Evolutionary conservation across 2,797 vertebrate species (phyloP).

Genomic region (Gymnodraco acuticeps): DNA sequence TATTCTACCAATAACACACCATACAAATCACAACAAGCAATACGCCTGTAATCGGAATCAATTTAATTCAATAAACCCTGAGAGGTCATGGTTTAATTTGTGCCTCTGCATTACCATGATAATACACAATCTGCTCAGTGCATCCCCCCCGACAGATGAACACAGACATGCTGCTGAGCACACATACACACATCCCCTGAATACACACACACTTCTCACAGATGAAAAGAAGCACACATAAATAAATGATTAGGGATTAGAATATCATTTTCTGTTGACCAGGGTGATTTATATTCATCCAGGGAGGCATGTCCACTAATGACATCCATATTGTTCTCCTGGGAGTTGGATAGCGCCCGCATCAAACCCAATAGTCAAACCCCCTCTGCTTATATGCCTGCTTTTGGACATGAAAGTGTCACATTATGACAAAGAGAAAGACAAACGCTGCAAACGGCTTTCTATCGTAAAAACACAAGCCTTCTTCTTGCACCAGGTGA

Average conservation of each 20-base stretch:
- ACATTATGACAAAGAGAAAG: constrained; percentile 30
- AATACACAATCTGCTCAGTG: constrained; percentile 59
- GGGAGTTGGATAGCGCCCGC: constrained; percentile 36
- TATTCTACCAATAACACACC: background rate
- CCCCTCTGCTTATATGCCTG: background rate
- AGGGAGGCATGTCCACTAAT: constrained; percentile 59
- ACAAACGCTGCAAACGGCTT: background rate
- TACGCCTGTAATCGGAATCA: constrained; percentile 28
- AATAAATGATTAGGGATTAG: constrained; percentile 76
- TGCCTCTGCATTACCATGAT: constrained; percentile 73
- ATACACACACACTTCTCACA: constrained; percentile 17
- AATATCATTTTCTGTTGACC: constrained; percentile 55
- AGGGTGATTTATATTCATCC: constrained; percentile 60
- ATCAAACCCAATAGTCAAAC: constrained; percentile 32
- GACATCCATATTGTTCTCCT: constrained; percentile 57
- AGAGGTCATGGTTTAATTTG: constrained; percentile 64
- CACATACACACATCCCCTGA: constrained; percentile 26
- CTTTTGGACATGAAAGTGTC: constrained; percentile 5
- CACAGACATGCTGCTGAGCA: constrained; percentile 43
- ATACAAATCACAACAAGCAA: background rate
- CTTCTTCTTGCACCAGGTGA: constrained; percentile 30
- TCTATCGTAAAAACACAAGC: constrained; percentile 4
- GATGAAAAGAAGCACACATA: constrained; percentile 57
- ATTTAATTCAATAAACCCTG: constrained; percentile 69
- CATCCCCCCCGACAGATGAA: constrained; percentile 44